A percentile compares a stretch with the other conserved stretches of the same genome.
phyloP scores from a whole-genome alignment of 2,888 invertebrate genomes.

The Merodon equestris region DNA sequence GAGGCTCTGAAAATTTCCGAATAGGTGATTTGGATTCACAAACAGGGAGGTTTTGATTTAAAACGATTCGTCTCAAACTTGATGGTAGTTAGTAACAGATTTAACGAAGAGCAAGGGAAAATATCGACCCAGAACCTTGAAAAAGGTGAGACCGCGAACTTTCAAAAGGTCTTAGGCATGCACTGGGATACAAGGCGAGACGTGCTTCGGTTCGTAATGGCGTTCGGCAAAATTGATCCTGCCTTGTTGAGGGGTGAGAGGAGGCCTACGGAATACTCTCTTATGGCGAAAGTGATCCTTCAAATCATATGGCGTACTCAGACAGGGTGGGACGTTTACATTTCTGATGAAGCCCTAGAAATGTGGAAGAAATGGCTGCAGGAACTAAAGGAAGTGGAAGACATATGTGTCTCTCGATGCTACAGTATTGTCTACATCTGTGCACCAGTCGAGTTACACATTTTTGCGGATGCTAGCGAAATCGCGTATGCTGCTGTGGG shows the following conservation, averaged over 20 bases:
- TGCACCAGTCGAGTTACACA: not conserved
- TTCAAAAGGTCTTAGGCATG: constrained; percentile 23
- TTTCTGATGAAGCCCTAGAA: constrained; percentile 1
- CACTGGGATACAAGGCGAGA: constrained; percentile 4
- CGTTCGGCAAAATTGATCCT: not conserved
- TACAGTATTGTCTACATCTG: not conserved
- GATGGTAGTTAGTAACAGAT: not conserved
- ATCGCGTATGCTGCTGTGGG: constrained; percentile 13
- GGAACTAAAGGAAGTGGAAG: not conserved
- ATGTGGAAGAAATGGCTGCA: not conserved
- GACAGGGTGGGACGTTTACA: not conserved
- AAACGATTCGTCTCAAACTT: constrained; percentile 31
- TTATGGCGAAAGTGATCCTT: constrained; percentile 18
- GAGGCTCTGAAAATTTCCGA: constrained; percentile 9
- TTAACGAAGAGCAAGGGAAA: not conserved
- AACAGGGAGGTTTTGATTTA: constrained; percentile 17
- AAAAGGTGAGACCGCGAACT: not conserved
- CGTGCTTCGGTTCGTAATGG: not conserved
- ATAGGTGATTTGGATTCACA: constrained; percentile 18
- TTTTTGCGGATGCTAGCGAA: constrained; percentile 11
- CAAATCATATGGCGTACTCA: not conserved
- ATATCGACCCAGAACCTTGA: not conserved
- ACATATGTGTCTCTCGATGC: no score
- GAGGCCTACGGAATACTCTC: no score
- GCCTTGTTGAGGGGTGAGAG: not conserved